Conservation (phyloP, 2,113 vertebrate species). For the Corydoras maculifer region DNA sequence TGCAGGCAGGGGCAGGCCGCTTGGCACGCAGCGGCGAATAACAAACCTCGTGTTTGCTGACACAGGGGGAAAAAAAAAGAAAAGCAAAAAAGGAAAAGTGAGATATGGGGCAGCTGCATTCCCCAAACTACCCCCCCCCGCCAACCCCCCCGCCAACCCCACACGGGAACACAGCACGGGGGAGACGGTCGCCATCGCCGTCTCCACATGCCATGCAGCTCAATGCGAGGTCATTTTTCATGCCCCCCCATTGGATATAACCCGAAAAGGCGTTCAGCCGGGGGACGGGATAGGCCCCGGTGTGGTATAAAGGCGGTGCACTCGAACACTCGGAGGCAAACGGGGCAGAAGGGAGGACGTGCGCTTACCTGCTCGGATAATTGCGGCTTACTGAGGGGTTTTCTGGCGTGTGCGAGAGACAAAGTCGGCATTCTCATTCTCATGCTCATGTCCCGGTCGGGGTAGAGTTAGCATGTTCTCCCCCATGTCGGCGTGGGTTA, state of each 20-base stretch:
- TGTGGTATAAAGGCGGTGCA: too few species aligned
- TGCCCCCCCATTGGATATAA: too few species aligned
- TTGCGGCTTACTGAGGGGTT: constrained; percentile 31
- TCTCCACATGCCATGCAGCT: too few species aligned
- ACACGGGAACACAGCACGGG: neutral
- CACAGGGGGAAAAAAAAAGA: constrained; percentile 13
- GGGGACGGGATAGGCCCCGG: too few species aligned
- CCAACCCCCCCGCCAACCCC: too few species aligned
- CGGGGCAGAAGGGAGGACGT: constrained; percentile 22
- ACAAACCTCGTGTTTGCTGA: constrained; percentile 49
- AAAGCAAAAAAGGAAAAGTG: constrained; percentile 30
- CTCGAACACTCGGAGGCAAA: constrained; percentile 2
- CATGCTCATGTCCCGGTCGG: too few species aligned
- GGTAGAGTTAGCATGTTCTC: too few species aligned
- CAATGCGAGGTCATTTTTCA: too few species aligned
- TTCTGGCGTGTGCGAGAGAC: constrained; percentile 26
- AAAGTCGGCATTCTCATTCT: constrained; percentile 32
- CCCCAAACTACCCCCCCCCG: neutral
- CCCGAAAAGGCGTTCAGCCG: too few species aligned
- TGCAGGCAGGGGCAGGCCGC: constrained; percentile 52
- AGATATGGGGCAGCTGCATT: constrained; percentile 34
- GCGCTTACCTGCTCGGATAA: constrained; percentile 42
- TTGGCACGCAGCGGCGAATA: constrained; percentile 43
- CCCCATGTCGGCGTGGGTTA: too few species aligned
- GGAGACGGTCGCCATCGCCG: neutral